These are phyloP conservation scores for Parambassis ranga DNA, from an alignment of 2,797 vertebrate species.

Conservation along the genomic window DNA sequence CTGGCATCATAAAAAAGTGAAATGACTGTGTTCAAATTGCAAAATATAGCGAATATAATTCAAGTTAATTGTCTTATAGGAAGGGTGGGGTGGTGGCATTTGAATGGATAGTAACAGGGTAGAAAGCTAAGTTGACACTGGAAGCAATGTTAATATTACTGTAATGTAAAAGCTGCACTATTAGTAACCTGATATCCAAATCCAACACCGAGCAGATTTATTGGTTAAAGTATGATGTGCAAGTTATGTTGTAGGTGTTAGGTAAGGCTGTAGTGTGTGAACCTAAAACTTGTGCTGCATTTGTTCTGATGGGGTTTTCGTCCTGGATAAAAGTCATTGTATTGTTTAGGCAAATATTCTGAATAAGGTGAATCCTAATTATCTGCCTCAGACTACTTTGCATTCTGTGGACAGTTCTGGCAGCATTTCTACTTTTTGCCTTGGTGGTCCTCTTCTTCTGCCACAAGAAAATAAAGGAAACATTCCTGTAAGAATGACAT, in stretches of 20 bases:
- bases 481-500: conserved; percentile 44
- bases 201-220: background rate
- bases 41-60: background rate
- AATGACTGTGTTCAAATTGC: background rate
- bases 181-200: background rate
- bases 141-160: background rate
- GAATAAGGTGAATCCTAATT: background rate
- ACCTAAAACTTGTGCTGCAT: background rate
- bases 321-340: background rate
- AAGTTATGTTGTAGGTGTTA: background rate
- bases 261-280: background rate
- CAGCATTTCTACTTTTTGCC: background rate
- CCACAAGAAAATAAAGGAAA: conserved; percentile 38
- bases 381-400: background rate
- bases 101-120: background rate
- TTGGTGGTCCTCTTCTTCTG: conserved; percentile 31
- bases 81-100: background rate
- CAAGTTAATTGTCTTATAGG: background rate
- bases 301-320: background rate
- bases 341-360: background rate
- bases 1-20: background rate
- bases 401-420: conserved; percentile 10
- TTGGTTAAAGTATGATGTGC: background rate
- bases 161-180: background rate
- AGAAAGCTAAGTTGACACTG: background rate